Percentiles rank a stretch among this genome's conserved stretches.
These are phyloP conservation scores for Melanotaenia boesemani DNA, from an alignment of 2,797 vertebrate genomes.

Conservation along the genomic window DNA sequence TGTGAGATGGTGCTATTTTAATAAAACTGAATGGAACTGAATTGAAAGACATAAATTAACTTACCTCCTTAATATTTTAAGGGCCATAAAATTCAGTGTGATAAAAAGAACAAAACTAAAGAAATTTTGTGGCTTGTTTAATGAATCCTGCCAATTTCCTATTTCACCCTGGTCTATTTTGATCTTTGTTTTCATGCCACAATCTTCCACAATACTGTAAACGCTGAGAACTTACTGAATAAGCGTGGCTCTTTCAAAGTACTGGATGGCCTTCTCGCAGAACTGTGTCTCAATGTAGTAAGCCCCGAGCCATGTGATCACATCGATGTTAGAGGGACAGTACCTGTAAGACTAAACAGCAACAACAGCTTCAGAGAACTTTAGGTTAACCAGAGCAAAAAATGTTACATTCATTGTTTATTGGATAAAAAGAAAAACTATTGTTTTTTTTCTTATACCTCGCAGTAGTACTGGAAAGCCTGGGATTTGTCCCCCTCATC, in stretches of 20 bases:
- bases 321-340: constrained; percentile 95
- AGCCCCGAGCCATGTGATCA: constrained; percentile 96
- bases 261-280: constrained; percentile 98
- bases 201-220: neutral
- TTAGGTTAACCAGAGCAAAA: neutral
- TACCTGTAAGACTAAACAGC: constrained; percentile 91
- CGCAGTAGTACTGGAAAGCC: constrained; percentile 95
- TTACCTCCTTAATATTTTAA: no score
- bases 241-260: constrained; percentile 96
- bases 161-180: no score
- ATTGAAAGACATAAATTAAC: no score
- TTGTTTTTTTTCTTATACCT: constrained; percentile 78
- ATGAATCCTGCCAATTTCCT: no score
- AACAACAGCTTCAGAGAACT: neutral
- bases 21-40: no score
- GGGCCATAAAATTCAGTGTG: no score
- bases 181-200: no score
- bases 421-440: neutral
- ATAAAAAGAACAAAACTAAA: no score
- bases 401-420: neutral
- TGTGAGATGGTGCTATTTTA: no score
- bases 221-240: constrained; percentile 91
- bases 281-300: constrained; percentile 97
- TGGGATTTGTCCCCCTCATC: constrained; percentile 95
- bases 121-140: no score